Conservation (phyloP, 2,113 vertebrate genomes). For the Hystrix cristata region DNA sequence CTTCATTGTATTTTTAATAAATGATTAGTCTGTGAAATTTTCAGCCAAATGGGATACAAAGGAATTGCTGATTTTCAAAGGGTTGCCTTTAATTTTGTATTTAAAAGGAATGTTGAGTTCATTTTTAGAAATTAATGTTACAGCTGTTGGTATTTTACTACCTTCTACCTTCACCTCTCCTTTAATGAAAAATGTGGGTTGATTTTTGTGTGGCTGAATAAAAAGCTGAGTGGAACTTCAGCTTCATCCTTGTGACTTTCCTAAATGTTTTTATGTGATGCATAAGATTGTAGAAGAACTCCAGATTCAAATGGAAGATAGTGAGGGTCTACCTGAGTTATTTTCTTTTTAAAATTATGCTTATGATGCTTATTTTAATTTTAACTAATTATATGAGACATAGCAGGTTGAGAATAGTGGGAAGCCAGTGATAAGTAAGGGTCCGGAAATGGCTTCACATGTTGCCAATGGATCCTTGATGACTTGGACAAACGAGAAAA, state of each 20-base stretch:
- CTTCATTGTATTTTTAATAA: conserved; percentile 63
- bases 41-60: conserved; percentile 60
- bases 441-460: conserved; percentile 64
- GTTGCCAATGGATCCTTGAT: conserved; percentile 45
- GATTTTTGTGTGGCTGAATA: conserved; percentile 4
- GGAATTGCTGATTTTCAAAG: conserved; percentile 38
- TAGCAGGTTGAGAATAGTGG: conserved; percentile 19
- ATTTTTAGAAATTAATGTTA: conserved; percentile 69
- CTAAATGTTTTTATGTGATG: background rate
- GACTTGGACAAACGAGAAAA: conserved; percentile 64
- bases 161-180: background rate
- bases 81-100: conserved; percentile 48
- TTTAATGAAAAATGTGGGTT: conserved; percentile 7
- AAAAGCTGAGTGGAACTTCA: conserved; percentile 7
- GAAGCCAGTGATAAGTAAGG: conserved; percentile 1
- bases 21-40: conserved; percentile 37
- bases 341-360: background rate
- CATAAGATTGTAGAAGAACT: background rate
- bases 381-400: conserved; percentile 21
- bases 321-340: background rate
- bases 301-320: conserved; percentile 28
- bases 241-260: background rate
- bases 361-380: background rate
- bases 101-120: conserved; percentile 36
- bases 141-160: conserved; percentile 42